phyloP scores from a whole-genome alignment of 37 sponge, comb jelly and placozoan genomes.

The Axinella damicornis region DNA sequence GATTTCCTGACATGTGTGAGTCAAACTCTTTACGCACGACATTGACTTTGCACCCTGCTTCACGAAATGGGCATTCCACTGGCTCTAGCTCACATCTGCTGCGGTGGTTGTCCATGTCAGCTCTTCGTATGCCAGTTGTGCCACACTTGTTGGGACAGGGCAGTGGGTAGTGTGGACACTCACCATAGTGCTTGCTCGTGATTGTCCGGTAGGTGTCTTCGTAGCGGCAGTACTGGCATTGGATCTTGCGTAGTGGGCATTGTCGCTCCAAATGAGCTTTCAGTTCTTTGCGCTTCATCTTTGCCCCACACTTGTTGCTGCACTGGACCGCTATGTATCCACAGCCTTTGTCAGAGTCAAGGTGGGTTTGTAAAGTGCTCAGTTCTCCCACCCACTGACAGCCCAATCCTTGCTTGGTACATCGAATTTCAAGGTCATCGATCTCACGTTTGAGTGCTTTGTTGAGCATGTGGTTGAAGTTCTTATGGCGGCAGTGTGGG shows the following conservation, averaged over 20 bases:
- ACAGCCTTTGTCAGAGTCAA: neutral
- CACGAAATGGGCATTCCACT: no score
- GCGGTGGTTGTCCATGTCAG: no score
- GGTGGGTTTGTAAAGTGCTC: neutral
- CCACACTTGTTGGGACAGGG: no score
- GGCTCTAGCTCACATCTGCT: no score
- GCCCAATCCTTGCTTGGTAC: no score
- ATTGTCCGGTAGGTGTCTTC: no score
- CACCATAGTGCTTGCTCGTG: no score
- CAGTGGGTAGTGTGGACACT: no score
- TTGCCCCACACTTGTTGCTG: neutral
- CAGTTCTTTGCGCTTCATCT: neutral
- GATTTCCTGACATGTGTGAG: neutral
- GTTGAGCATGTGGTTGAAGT: neutral
- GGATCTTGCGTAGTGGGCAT: no score
- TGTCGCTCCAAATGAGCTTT: neutral
- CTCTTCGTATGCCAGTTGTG: no score
- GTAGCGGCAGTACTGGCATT: no score
- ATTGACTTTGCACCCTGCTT: neutral
- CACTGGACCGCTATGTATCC: neutral
- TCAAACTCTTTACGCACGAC: neutral
- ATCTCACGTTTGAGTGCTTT: neutral
- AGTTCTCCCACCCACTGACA: constrained; percentile 3
- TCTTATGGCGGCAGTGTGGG: neutral
- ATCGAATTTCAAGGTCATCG: no score